phyloP scores from a whole-genome alignment of 2,113 vertebrate genomes.

The Anolis sagrei region DNA sequence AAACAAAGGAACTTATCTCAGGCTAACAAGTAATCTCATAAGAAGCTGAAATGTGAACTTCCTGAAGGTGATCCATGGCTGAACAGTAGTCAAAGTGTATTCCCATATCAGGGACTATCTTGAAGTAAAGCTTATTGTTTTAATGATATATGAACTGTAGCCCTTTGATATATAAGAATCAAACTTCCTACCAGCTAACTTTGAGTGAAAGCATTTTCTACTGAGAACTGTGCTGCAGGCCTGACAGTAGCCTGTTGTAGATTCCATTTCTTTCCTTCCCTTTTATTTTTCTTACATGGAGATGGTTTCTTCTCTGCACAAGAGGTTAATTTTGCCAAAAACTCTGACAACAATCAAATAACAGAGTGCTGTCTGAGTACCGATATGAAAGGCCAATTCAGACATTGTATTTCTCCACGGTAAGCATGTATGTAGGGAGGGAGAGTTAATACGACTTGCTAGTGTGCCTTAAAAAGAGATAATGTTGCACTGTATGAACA shows the following conservation, averaged over 20 bases:
- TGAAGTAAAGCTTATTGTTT: not conserved
- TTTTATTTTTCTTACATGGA: not conserved
- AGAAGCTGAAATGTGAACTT: no score
- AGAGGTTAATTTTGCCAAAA: not conserved
- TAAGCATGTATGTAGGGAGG: not conserved
- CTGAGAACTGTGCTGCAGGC: not conserved
- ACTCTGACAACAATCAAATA: not conserved
- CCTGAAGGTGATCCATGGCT: no score
- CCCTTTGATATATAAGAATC: not conserved
- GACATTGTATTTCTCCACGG: not conserved
- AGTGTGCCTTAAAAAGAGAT: no score
- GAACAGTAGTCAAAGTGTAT: no score
- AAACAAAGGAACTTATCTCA: no score
- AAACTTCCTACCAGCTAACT: not conserved
- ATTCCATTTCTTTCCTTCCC: not conserved
- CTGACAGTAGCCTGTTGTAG: not conserved
- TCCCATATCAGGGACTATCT: not conserved
- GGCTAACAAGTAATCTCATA: no score
- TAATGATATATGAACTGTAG: not conserved
- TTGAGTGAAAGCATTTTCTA: not conserved
- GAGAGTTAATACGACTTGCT: no score
- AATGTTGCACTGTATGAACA: not conserved
- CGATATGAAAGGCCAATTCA: not conserved
- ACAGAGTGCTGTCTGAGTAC: no score
- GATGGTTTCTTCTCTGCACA: not conserved